These are phyloP conservation scores for Onychomys arenicola DNA, from an alignment of 2,797 vertebrate species.

Conservation along the genomic window DNA sequence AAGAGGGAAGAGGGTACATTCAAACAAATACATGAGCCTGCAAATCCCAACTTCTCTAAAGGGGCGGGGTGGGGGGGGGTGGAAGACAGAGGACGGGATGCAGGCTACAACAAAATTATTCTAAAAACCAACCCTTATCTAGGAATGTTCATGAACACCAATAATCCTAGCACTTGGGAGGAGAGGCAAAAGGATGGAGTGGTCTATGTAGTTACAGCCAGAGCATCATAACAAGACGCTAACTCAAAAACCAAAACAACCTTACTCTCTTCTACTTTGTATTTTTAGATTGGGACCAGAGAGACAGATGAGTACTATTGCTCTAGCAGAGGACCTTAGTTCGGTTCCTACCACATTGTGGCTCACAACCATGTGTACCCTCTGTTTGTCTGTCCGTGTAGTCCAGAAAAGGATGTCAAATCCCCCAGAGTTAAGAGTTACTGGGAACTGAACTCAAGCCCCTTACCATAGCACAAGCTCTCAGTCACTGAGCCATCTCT, in stretches of 20 bases:
- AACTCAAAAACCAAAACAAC: background rate
- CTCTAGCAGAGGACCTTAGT: background rate
- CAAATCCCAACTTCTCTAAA: slow-evolving; percentile 45
- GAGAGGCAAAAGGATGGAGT: background rate
- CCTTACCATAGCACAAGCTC: background rate
- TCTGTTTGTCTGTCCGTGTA: background rate
- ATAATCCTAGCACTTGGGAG: background rate
- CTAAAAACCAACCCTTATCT: background rate
- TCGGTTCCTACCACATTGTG: background rate
- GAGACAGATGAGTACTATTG: background rate
- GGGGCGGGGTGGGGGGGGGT: too few species aligned
- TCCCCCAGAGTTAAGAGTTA: background rate
- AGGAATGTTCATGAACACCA: background rate
- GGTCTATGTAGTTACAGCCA: background rate
- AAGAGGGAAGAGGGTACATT: slow-evolving; percentile 45
- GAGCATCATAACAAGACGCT: background rate
- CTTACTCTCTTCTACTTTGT: background rate
- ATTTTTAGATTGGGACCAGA: background rate
- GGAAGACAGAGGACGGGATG: too few species aligned
- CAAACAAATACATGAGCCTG: slow-evolving; percentile 57
- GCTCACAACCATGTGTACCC: background rate
- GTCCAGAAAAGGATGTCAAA: background rate
- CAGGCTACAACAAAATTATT: background rate
- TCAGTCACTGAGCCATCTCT: background rate
- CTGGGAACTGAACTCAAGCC: background rate